Percentiles rank a stretch among this genome's conserved stretches.
These are phyloP conservation scores for Drosophila eohydei DNA, from an alignment of 2,888 invertebrate genomes.

Conservation along the genomic window DNA sequence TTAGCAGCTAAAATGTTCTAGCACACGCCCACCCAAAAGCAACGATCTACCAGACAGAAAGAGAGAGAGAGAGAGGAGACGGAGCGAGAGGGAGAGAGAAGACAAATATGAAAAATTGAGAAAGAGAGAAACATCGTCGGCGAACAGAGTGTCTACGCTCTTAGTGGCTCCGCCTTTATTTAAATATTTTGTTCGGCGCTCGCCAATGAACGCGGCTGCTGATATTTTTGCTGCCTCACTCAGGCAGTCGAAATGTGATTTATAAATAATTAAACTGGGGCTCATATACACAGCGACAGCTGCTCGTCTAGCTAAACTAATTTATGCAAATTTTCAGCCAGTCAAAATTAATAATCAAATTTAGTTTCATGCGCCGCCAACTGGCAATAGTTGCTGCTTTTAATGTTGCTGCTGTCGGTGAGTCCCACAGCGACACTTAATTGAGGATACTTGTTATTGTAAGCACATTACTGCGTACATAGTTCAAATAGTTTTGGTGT, in stretches of 20 bases:
- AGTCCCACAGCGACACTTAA: slow-evolving; percentile 55
- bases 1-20: slow-evolving; percentile 48
- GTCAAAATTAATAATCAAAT: slow-evolving; percentile 59
- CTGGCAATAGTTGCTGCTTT: slow-evolving; percentile 27
- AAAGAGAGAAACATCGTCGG: background rate
- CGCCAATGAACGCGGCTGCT: slow-evolving; percentile 59
- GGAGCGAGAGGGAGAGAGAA: slow-evolving; percentile 6
- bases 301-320: slow-evolving; percentile 57
- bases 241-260: slow-evolving; percentile 53
- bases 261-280: slow-evolving; percentile 63
- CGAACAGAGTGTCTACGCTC: slow-evolving; percentile 9
- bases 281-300: slow-evolving; percentile 41
- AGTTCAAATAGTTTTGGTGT: slow-evolving; percentile 41
- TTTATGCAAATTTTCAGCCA: slow-evolving; percentile 61
- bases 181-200: slow-evolving; percentile 45
- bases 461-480: slow-evolving; percentile 49
- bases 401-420: slow-evolving; percentile 22
- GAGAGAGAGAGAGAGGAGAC: background rate
- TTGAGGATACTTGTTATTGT: slow-evolving; percentile 49
- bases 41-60: slow-evolving; percentile 26
- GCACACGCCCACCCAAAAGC: slow-evolving; percentile 54
- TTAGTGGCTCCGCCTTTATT: slow-evolving; percentile 65
- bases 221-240: slow-evolving; percentile 17
- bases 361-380: slow-evolving; percentile 44
- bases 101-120: slow-evolving; percentile 8